Conservation (phyloP, 2,888 invertebrate species). For the Nephrotoma guestfalica region DNA sequence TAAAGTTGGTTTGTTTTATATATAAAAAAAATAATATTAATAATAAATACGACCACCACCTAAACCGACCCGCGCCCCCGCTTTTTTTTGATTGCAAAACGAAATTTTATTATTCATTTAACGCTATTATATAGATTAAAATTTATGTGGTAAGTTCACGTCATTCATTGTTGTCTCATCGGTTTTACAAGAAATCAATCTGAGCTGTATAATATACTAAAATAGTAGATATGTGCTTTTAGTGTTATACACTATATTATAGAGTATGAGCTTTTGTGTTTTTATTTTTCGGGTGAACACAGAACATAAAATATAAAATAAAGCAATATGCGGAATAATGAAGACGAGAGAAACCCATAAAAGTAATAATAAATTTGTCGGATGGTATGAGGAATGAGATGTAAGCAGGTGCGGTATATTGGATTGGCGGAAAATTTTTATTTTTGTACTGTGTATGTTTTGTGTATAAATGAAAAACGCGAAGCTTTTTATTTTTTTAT, state of each 20-base stretch:
- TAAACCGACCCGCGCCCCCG: neutral
- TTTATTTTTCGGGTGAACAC: neutral
- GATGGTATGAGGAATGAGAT: neutral
- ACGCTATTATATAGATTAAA: neutral
- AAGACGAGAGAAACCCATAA: slow-evolving; percentile 1
- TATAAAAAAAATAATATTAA: neutral
- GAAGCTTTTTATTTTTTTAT: neutral
- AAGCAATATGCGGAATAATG: slow-evolving; percentile 3
- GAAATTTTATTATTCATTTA: neutral
- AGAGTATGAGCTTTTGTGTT: neutral
- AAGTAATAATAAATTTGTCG: slow-evolving; percentile 1
- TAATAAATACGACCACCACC: neutral
- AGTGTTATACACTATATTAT: neutral
- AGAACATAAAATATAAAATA: neutral
- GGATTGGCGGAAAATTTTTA: slow-evolving; percentile 1
- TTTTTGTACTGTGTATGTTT: neutral
- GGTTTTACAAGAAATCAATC: neutral
- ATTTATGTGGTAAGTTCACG: neutral
- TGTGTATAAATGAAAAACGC: neutral
- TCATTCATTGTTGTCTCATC: neutral
- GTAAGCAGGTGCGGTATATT: slow-evolving; percentile 2
- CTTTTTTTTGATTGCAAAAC: neutral
- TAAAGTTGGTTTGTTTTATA: neutral
- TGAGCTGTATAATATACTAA: neutral
- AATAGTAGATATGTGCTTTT: neutral